phyloP scores from a whole-genome alignment of 1,140 invertebrate species.

The Leucophenga varia region DNA sequence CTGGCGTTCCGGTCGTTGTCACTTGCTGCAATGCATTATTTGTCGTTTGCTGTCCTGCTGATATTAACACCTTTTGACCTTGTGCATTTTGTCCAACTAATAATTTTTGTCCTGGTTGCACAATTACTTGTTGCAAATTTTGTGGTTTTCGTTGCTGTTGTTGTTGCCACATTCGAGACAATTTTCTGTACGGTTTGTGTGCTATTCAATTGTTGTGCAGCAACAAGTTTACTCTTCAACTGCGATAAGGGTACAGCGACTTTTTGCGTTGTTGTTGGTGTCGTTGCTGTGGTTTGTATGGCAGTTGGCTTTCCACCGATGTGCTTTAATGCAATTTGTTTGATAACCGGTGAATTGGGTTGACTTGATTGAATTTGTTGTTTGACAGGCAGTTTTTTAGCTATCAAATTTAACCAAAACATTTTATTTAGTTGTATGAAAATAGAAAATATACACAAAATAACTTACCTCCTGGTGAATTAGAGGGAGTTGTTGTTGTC shows the following conservation, averaged over 20 bases:
- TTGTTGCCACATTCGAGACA: slow-evolving; percentile 21
- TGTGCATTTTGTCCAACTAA: slow-evolving; percentile 47
- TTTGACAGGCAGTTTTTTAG: slow-evolving; percentile 42
- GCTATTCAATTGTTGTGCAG: slow-evolving; percentile 23
- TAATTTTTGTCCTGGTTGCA: slow-evolving; percentile 45
- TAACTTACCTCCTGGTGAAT: slow-evolving; percentile 24
- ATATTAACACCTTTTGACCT: slow-evolving; percentile 50
- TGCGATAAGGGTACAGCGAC: slow-evolving; percentile 38
- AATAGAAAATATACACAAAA: background rate
- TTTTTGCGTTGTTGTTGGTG: slow-evolving; percentile 31
- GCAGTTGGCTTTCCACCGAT: too few species aligned
- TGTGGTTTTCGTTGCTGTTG: slow-evolving; percentile 16
- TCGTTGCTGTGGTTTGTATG: slow-evolving; percentile 23
- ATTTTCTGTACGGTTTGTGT: slow-evolving; percentile 31
- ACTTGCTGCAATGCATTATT: slow-evolving; percentile 23
- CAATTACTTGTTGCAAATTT: slow-evolving; percentile 44
- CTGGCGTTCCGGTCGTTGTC: slow-evolving; percentile 6
- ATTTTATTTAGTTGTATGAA: background rate
- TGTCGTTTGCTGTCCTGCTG: slow-evolving; percentile 19
- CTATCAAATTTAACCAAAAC: too few species aligned
- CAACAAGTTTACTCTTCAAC: slow-evolving; percentile 35
- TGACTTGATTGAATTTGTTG: slow-evolving; percentile 20
- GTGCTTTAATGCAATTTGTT: slow-evolving; percentile 46
- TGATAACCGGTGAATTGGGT: slow-evolving; percentile 27
- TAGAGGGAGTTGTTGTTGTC: slow-evolving; percentile 55